These are phyloP conservation scores for Saxidomus purpurata DNA, from an alignment of 1,140 invertebrate species.

Conservation along the genomic window DNA sequence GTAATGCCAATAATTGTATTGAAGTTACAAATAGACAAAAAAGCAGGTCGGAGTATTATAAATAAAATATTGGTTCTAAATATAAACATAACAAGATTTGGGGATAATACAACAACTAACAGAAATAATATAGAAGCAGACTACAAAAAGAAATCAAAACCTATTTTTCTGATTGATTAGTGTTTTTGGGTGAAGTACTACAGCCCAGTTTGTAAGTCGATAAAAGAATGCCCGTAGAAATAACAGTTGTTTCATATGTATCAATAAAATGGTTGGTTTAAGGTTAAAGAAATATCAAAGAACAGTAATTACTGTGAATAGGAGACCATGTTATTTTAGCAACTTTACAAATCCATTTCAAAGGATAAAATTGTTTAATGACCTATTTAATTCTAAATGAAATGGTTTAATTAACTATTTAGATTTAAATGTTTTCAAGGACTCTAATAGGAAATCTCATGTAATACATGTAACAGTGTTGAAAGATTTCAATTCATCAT, in stretches of 20 bases:
- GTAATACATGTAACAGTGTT: too few relatives aligned
- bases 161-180: background rate
- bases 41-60: background rate
- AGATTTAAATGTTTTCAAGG: too few relatives aligned
- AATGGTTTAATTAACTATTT: too few relatives aligned
- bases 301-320: background rate
- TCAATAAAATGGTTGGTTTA: slow-evolving; percentile 10
- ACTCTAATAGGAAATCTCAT: too few relatives aligned
- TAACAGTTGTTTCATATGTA: slow-evolving; percentile 20
- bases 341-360: too few relatives aligned
- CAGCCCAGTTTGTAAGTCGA: background rate
- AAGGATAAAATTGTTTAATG: too few relatives aligned
- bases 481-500: too few relatives aligned
- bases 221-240: background rate
- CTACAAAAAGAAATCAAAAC: background rate
- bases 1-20: background rate
- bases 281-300: slow-evolving; percentile 10
- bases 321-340: too few relatives aligned
- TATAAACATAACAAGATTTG: background rate
- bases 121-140: background rate
- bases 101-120: background rate
- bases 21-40: slow-evolving; percentile 14
- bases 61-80: slow-evolving; percentile 16
- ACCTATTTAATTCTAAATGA: too few relatives aligned
- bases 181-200: background rate